Percentiles rank a stretch among this genome's conserved stretches.
These are phyloP conservation scores for Caligus rogercresseyi DNA, from an alignment of 1,140 invertebrate species.

Conservation along the genomic window DNA sequence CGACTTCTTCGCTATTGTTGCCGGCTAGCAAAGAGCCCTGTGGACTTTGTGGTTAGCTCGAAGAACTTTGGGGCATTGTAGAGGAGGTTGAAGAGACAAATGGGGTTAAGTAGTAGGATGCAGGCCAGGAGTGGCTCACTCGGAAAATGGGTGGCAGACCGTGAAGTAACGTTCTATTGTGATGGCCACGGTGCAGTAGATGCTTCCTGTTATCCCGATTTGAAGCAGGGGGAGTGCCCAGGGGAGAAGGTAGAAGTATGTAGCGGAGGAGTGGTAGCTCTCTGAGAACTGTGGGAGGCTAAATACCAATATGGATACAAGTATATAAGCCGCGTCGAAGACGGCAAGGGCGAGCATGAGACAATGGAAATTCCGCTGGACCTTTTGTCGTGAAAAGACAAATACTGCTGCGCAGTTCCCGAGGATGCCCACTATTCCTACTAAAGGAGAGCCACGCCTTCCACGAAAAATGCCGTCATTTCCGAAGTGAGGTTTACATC, in stretches of 20 bases:
- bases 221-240: slow-evolving; percentile 3
- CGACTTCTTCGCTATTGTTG: background rate
- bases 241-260: slow-evolving; percentile 3
- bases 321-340: slow-evolving; percentile 7
- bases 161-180: slow-evolving; percentile 13
- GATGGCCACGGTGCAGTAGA: slow-evolving; percentile 15
- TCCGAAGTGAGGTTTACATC: no score
- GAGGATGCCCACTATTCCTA: slow-evolving; percentile 3
- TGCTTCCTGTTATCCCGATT: slow-evolving; percentile 1
- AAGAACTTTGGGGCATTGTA: slow-evolving; percentile 14
- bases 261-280: background rate
- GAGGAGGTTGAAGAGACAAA: background rate
- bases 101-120: background rate
- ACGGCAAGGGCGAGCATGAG: slow-evolving; percentile 5
- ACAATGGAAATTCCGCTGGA: slow-evolving; percentile 7
- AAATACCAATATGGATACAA: slow-evolving; percentile 3
- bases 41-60: slow-evolving; percentile 1
- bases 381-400: background rate
- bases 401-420: slow-evolving; percentile 6
- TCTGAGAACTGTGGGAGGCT: background rate
- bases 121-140: slow-evolving; percentile 3
- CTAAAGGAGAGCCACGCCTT: background rate
- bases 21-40: background rate
- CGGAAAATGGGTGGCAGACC: slow-evolving; percentile 12
- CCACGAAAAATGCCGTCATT: background rate